Evolutionary conservation across 1,140 invertebrate genomes (phyloP), one percentile per base, ranked within the genome.

Genomic region (Tigriopus japonicus): DNA sequence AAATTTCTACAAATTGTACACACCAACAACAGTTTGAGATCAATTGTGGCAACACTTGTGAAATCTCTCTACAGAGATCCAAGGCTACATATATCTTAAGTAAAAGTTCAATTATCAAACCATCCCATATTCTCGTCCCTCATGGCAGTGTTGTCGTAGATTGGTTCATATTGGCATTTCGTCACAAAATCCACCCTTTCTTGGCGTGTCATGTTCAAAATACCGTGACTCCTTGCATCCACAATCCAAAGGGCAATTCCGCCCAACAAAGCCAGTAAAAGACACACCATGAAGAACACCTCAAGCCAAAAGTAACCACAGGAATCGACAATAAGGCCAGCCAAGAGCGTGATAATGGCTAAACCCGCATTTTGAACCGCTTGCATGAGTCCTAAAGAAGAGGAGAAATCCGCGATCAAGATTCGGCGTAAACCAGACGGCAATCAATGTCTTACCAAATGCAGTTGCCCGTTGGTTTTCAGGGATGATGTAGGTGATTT

Each of bases 401-500:
- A 55, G 15, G 3, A 6, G 15, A 40, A 35, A 35, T 9, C 28
- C 3, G 28, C 28, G 3, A 35, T 3, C 28, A 35, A 35, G 9
- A 9, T 3, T 35, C 28, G 9, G 3, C 28, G 3, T 35, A 5
- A 35, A 35, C 28, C 28, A 35, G 9, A 35, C 3, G 3, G 9
- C 3, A 35, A 5, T 35, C n/a, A n/a, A 43, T 21, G 21, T 2
- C 55, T 24, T 84, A 75, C 94, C 94, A 77, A 95, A 98, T 17
- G 93, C 93, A 52, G 92, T 95, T 55, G 92, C 93, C 35, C 96
- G 72, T 71, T 95, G 90, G 75, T 90, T 81, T 70, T 92, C 84
- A 12, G 87, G 87, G 62, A 95, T 84, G 62, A 96, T 82, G 19
- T 94, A 74, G 1, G 92, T 80, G 21, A 96, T 87, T 67, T 97